Percentiles rank a stretch among this genome's conserved stretches.
Evolutionary conservation across 2,797 vertebrate genomes (phyloP).

Genomic region (Hypotaenidia okinawae): DNA sequence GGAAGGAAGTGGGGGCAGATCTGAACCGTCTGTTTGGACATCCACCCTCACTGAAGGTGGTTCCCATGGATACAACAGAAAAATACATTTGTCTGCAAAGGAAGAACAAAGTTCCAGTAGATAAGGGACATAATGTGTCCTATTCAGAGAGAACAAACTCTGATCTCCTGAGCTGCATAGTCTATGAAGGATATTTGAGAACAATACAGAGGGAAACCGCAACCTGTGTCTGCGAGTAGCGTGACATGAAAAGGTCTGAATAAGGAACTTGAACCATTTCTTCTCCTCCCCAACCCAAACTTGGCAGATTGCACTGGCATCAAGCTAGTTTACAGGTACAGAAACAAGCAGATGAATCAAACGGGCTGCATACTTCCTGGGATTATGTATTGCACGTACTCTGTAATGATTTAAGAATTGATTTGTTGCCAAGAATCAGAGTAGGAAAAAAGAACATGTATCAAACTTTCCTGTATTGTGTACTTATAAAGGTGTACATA

Average conservation of each 20-base stretch:
- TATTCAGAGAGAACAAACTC: neutral
- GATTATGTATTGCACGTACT: slow-evolving; percentile 28
- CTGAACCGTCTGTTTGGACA: slow-evolving; percentile 9
- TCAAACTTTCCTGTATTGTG: neutral
- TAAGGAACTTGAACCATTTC: neutral
- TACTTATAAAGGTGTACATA: neutral
- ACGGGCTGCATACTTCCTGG: neutral
- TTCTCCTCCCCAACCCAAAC: neutral
- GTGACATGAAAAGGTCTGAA: neutral
- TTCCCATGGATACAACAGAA: slow-evolving; percentile 42
- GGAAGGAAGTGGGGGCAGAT: neutral
- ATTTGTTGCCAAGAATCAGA: slow-evolving; percentile 59
- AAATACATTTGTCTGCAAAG: slow-evolving; percentile 21
- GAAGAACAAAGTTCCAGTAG: slow-evolving; percentile 38
- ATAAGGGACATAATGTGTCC: slow-evolving; percentile 5
- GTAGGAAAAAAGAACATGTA: slow-evolving; percentile 23
- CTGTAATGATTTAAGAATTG: slow-evolving; percentile 67
- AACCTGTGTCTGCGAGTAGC: neutral
- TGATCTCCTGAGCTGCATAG: neutral
- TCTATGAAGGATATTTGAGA: neutral
- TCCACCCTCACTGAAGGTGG: slow-evolving; percentile 49
- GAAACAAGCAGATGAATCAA: slow-evolving; percentile 50
- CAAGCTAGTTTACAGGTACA: slow-evolving; percentile 60
- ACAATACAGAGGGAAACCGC: neutral
- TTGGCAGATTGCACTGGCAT: slow-evolving; percentile 9